Conservation (phyloP, 2,797 vertebrate genomes). For the Gallinago stenura region DNA sequence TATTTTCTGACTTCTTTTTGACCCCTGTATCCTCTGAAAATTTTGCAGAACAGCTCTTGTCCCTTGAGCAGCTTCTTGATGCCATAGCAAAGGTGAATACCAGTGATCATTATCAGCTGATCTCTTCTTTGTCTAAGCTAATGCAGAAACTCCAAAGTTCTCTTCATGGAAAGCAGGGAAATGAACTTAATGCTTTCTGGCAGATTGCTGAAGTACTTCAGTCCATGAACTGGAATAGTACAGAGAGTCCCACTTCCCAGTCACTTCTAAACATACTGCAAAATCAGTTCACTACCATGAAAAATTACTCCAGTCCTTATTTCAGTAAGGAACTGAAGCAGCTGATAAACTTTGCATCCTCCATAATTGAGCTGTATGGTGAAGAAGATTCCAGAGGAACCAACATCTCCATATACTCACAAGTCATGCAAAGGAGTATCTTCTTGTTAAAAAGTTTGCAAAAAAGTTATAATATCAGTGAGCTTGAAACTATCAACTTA, state of each 20-base stretch:
- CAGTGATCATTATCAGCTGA: slow-evolving; percentile 8
- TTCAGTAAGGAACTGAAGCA: slow-evolving; percentile 2
- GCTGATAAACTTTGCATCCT: background rate
- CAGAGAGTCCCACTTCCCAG: background rate
- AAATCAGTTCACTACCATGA: background rate
- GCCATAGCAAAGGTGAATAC: background rate
- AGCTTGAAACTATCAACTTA: background rate
- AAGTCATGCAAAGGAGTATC: background rate
- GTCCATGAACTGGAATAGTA: background rate
- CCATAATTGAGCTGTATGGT: background rate
- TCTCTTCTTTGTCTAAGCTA: slow-evolving; percentile 36
- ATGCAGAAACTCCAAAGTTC: background rate
- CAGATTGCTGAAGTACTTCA: slow-evolving; percentile 4
- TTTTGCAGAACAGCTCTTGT: background rate
- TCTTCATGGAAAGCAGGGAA: background rate
- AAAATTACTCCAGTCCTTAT: background rate
- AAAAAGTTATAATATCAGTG: background rate
- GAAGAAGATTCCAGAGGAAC: background rate
- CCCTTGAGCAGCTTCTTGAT: slow-evolving; percentile 24
- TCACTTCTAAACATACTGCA: background rate
- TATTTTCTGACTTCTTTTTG: slow-evolving; percentile 44
- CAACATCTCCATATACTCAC: background rate
- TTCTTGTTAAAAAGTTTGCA: background rate
- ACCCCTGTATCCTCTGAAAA: background rate
- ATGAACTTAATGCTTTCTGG: background rate